Base-by-base conservation (phyloP, 2,797 vertebrate species). In the Anomalospiza imberbis region DNA sequence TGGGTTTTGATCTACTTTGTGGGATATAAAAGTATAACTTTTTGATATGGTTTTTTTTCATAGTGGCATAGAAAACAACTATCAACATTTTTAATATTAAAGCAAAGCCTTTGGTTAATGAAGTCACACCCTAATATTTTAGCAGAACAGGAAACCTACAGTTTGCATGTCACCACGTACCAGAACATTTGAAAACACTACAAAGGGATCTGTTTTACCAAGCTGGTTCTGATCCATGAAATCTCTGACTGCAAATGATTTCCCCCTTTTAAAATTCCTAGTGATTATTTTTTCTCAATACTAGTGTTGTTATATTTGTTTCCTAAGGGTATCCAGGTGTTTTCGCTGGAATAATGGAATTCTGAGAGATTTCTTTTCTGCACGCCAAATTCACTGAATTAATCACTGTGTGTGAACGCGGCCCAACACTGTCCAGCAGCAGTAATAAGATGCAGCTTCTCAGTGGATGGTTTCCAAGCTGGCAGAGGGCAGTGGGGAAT, bases 321-420 rank as follows among this genome's bases (percentile, higher is more conserved):
- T 95, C 89, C 86, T 94, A 58, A 91, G 91, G 83, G 75, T 71
- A 85, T 78, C 72, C 72, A 91, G 83, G 76, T 95, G 55, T 90
- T 95, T 95, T 95, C 1, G 1, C 45, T 85, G 61, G 36, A 95
- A 82, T 88, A 95, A 82, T 93, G 71, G 21, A 85, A 72, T 89
- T 89, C 79, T 4, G 66, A 47, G 34, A 45, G 42, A 47, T 76
- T 94, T 83, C 58, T 93, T 89, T 71, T 40, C 58, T 60, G 47
- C 68, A 3, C 51, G 76, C 79, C 85, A 91, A 81, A 72, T 81
- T 75, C 68, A 66, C 76, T 85, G 91, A 83, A 84, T 93, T 93
- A 88, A 54, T 85, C 87, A 67, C 47, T 22, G 18, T 84, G 60
- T 4, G 3, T 1, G 28, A 78, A 80, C 1, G 1, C 0, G 0